Evolutionary conservation across 92 coral and sea anemone genomes (phyloP).

Genomic region (Virgularia gustaviana): DNA sequence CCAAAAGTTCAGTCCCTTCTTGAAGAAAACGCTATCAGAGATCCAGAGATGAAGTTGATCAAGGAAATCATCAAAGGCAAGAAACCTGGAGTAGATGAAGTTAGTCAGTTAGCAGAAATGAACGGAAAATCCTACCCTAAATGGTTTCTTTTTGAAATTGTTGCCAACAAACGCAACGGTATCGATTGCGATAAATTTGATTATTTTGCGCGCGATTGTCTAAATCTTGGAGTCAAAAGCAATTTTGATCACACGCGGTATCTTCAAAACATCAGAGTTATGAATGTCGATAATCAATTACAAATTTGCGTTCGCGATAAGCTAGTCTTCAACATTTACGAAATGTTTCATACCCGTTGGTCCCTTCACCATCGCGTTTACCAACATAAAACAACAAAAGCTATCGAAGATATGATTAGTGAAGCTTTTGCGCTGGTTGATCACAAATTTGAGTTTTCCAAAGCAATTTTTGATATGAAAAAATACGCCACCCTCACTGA

Average conservation of each 20-base stretch:
- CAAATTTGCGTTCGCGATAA: constrained; percentile 89
- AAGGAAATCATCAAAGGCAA: constrained; percentile 65
- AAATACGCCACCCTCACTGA: constrained; percentile 74
- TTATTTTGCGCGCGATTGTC: constrained; percentile 94
- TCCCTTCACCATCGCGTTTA: constrained; percentile 79
- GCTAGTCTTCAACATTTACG: constrained; percentile 88
- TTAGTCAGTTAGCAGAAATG: not conserved
- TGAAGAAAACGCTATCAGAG: constrained; percentile 41
- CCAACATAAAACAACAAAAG: constrained; percentile 90
- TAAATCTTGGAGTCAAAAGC: constrained; percentile 73
- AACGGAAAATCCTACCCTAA: not conserved
- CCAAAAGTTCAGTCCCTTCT: constrained; percentile 53
- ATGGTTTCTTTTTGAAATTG: constrained; percentile 61
- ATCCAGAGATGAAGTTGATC: constrained; percentile 60
- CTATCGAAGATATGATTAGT: constrained; percentile 61
- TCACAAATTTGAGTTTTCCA: constrained; percentile 58
- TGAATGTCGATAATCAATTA: constrained; percentile 61
- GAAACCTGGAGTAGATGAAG: constrained; percentile 17
- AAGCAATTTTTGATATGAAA: constrained; percentile 75
- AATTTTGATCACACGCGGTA: constrained; percentile 78
- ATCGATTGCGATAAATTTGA: constrained; percentile 98
- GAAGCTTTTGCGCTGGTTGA: constrained; percentile 24
- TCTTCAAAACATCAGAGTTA: constrained; percentile 78
- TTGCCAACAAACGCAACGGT: constrained; percentile 92
- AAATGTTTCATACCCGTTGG: constrained; percentile 81